phyloP scores from a whole-genome alignment of 23 tunicate genomes.

The Ascidia mentula region DNA sequence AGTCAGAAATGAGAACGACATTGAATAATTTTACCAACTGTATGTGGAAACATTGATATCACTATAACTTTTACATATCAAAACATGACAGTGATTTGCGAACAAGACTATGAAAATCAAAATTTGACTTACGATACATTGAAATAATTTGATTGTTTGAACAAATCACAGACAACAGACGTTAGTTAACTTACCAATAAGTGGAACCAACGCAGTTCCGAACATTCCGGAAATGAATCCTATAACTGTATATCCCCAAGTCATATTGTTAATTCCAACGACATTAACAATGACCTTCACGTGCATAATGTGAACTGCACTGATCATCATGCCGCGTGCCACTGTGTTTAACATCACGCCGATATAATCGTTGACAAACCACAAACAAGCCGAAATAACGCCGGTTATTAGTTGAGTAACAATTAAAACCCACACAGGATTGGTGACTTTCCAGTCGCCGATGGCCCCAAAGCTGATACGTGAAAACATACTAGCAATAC shows the following conservation, averaged over 20 bases:
- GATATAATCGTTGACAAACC: slow-evolving; percentile 12
- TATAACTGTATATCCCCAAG: slow-evolving; percentile 8
- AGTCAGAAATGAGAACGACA: too few species aligned
- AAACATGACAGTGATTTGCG: too few species aligned
- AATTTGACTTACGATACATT: too few species aligned
- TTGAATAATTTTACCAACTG: too few species aligned
- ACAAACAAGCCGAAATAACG: neutral
- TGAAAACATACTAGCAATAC: slow-evolving; percentile 10
- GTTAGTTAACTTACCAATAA: slow-evolving; percentile 26
- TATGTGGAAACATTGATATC: too few species aligned
- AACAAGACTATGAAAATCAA: too few species aligned
- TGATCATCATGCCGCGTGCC: neutral
- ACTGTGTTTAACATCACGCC: neutral
- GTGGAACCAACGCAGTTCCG: slow-evolving; percentile 19
- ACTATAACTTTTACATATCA: too few species aligned
- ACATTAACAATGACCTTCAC: slow-evolving; percentile 5
- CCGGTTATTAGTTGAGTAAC: neutral
- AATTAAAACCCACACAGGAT: neutral
- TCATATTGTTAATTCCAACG: slow-evolving; percentile 1
- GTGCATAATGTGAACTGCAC: slow-evolving; percentile 7
- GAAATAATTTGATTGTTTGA: too few species aligned
- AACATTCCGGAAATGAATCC: slow-evolving; percentile 16
- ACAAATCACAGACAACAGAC: too few species aligned
- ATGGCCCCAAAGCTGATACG: slow-evolving; percentile 16
- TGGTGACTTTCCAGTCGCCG: slow-evolving; percentile 7